Evolutionary conservation across 2,888 invertebrate species (phyloP).

Genomic region (Phaonia tiefii): DNA sequence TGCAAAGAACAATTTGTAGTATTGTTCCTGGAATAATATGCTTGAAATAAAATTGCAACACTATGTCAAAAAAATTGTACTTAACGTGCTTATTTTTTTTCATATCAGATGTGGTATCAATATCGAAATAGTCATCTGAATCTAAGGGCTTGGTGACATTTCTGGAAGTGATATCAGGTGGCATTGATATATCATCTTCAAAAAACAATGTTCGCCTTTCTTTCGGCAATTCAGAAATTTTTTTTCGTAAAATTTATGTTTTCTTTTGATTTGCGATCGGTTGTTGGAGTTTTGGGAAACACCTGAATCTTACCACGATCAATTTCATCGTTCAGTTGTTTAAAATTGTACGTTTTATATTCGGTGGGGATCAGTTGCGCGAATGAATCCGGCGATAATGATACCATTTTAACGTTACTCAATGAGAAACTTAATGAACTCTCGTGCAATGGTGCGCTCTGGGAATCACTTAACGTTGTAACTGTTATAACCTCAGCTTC

Average conservation of each 20-base stretch:
- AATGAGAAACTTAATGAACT: slow-evolving; percentile 45
- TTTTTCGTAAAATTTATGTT: slow-evolving; percentile 47
- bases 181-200: slow-evolving; percentile 40
- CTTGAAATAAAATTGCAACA: slow-evolving; percentile 42
- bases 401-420: slow-evolving; percentile 40
- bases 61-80: slow-evolving; percentile 72
- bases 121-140: background rate
- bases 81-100: slow-evolving; percentile 21
- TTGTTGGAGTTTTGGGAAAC: slow-evolving; percentile 69
- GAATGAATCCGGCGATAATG: slow-evolving; percentile 47
- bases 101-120: background rate
- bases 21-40: slow-evolving; percentile 25
- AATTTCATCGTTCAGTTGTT: slow-evolving; percentile 73
- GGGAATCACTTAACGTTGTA: background rate
- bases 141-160: slow-evolving; percentile 13
- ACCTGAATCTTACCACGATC: slow-evolving; percentile 73
- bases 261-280: slow-evolving; percentile 57
- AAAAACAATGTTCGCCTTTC: slow-evolving; percentile 43
- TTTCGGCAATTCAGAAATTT: slow-evolving; percentile 38
- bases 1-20: background rate
- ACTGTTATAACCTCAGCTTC: background rate
- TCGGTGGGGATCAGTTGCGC: slow-evolving; percentile 71
- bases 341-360: slow-evolving; percentile 70
- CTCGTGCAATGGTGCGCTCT: background rate
- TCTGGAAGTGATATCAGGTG: background rate